These are phyloP conservation scores for Oreochromis mossambicus DNA, from an alignment of 2,797 vertebrate genomes.

Conservation along the genomic window DNA sequence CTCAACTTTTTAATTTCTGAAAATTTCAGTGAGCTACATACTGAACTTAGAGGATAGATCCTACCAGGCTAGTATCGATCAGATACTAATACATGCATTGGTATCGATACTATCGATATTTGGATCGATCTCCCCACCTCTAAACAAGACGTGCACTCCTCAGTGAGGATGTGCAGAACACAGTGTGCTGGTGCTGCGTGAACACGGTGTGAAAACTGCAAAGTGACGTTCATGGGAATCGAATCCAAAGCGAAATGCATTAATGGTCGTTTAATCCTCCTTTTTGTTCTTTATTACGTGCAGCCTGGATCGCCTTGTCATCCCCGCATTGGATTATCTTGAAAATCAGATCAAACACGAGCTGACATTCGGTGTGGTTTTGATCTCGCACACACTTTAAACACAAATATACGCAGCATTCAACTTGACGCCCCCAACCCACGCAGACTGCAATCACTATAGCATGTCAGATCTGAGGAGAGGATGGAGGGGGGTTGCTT, in stretches of 20 bases:
- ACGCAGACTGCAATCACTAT: constrained; percentile 7
- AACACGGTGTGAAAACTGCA: background rate
- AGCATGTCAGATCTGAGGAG: background rate
- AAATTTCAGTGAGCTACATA: background rate
- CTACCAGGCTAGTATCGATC: background rate
- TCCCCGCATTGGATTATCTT: background rate
- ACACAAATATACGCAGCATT: constrained; percentile 20
- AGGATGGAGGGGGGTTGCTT: background rate
- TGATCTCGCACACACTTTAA: constrained; percentile 13
- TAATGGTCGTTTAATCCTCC: background rate
- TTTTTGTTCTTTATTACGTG: background rate
- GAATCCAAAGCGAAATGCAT: background rate
- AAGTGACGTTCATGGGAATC: background rate
- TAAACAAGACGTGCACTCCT: background rate
- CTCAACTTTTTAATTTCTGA: background rate
- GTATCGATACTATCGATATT: background rate
- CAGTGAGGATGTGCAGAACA: background rate
- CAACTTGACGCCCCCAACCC: constrained; percentile 27
- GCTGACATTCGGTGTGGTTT: background rate
- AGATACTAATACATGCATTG: background rate
- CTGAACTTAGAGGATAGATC: background rate
- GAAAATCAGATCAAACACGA: background rate
- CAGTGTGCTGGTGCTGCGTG: background rate
- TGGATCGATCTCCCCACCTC: background rate
- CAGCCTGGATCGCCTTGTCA: background rate